phyloP scores from a whole-genome alignment of 2,888 invertebrate genomes.

The Rhodophaea formosa region DNA sequence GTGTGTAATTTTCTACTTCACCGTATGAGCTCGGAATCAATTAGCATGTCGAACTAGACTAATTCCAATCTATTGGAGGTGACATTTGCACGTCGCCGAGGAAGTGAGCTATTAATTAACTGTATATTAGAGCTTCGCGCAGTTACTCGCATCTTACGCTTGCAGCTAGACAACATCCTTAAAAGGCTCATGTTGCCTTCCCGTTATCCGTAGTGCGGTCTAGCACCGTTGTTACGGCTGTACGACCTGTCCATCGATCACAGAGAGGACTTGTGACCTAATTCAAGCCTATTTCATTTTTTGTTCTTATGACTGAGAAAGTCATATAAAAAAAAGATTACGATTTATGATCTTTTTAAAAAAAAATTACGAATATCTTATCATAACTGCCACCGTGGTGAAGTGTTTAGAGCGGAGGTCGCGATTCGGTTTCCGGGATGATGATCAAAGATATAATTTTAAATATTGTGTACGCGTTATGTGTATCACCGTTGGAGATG shows the following conservation, averaged over 20 bases:
- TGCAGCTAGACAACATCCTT: constrained; percentile 52
- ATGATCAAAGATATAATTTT: too few relatives aligned
- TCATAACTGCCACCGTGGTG: too few relatives aligned
- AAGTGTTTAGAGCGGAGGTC: too few relatives aligned
- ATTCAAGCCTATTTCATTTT: neutral
- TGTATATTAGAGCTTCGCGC: constrained; percentile 41
- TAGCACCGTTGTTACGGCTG: constrained; percentile 58
- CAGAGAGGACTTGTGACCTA: constrained; percentile 8
- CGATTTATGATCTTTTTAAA: too few relatives aligned
- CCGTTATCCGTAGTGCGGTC: constrained; percentile 59
- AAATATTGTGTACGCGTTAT: too few relatives aligned
- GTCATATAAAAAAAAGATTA: too few relatives aligned
- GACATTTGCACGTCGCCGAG: constrained; percentile 33
- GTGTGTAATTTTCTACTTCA: constrained; percentile 42
- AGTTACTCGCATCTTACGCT: constrained; percentile 40
- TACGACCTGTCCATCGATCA: constrained; percentile 18
- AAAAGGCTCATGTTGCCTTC: constrained; percentile 67
- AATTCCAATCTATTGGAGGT: constrained; percentile 32
- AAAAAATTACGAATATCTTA: too few relatives aligned
- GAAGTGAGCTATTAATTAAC: constrained; percentile 46
- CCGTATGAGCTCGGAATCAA: constrained; percentile 35
- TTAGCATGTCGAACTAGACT: constrained; percentile 32
- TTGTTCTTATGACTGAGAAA: neutral
- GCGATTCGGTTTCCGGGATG: too few relatives aligned
- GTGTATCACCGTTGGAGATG: neutral